These are phyloP conservation scores for Eupelmus urozonus DNA, from an alignment of 2,888 invertebrate genomes.

Conservation along the genomic window DNA sequence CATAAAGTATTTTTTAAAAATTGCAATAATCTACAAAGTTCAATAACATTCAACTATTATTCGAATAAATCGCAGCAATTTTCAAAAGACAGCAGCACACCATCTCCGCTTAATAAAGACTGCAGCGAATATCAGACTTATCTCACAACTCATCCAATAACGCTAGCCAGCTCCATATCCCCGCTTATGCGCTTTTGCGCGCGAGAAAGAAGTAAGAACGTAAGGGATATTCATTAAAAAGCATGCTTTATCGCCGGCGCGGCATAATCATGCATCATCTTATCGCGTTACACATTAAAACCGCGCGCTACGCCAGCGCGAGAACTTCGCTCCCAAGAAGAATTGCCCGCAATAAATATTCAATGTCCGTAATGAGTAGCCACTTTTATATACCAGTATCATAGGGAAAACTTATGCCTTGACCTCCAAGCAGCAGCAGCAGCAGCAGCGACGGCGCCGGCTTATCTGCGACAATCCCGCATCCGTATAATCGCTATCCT, in stretches of 20 bases:
- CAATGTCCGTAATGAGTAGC: slow-evolving; percentile 57
- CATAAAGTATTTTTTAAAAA: too few species aligned
- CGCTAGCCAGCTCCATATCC: too few species aligned
- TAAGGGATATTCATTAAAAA: slow-evolving; percentile 38
- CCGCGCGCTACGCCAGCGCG: neutral
- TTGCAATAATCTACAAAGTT: too few species aligned
- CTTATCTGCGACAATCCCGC: slow-evolving; percentile 63
- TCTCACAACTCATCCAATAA: too few species aligned
- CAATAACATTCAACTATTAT: too few species aligned
- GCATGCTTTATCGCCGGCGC: slow-evolving; percentile 46
- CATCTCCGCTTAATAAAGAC: too few species aligned
- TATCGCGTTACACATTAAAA: slow-evolving; percentile 58
- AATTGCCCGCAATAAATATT: slow-evolving; percentile 57
- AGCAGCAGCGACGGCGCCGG: slow-evolving; percentile 13
- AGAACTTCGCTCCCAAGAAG: neutral
- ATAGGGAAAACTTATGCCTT: slow-evolving; percentile 50
- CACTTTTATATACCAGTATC: slow-evolving; percentile 47
- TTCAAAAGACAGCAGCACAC: too few species aligned
- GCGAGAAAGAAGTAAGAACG: neutral
- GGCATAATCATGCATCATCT: slow-evolving; percentile 54
- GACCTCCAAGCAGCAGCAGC: slow-evolving; percentile 41
- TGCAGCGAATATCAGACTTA: too few species aligned
- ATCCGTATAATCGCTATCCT: slow-evolving; percentile 61
- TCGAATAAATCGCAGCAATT: too few species aligned
- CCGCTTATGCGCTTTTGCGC: too few species aligned